phyloP scores from a whole-genome alignment of 2,797 vertebrate species.

The Phrynocephalus guinanensis region DNA sequence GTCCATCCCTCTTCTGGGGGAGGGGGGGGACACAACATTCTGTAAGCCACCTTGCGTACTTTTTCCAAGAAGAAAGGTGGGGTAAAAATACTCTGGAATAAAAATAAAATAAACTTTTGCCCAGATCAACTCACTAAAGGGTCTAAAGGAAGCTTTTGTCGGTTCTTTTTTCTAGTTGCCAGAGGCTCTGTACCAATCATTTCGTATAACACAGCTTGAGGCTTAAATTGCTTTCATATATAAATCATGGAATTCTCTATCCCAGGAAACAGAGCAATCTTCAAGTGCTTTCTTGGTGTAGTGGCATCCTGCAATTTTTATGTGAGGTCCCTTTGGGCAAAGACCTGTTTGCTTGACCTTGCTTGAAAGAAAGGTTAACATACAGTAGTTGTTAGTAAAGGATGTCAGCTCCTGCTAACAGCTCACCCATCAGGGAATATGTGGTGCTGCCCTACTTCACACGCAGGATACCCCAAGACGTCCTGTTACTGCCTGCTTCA shows the following conservation, averaged over 20 bases:
- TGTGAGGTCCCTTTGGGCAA: background rate
- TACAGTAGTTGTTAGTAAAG: background rate
- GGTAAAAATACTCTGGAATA: too few relatives aligned
- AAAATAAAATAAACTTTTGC: background rate
- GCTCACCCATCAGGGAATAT: too few relatives aligned
- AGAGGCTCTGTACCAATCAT: background rate
- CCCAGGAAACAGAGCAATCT: background rate
- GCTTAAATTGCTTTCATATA: background rate
- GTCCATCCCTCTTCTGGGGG: background rate
- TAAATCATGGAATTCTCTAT: background rate
- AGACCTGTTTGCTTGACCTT: background rate
- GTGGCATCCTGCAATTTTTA: background rate
- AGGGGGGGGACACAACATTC: background rate
- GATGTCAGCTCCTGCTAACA: too few relatives aligned
- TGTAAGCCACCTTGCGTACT: too few relatives aligned
- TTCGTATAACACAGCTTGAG: background rate
- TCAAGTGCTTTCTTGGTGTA: background rate
- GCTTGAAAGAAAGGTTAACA: background rate
- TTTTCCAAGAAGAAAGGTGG: too few relatives aligned
- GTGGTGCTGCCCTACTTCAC: too few relatives aligned
- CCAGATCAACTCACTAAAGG: background rate
- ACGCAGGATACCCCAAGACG: too few relatives aligned
- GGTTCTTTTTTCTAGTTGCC: background rate
- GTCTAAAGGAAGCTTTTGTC: background rate
- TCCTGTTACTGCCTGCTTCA: too few relatives aligned